phyloP scores from a whole-genome alignment of 2,113 vertebrate species.

The Chloropsis cyanopogon region DNA sequence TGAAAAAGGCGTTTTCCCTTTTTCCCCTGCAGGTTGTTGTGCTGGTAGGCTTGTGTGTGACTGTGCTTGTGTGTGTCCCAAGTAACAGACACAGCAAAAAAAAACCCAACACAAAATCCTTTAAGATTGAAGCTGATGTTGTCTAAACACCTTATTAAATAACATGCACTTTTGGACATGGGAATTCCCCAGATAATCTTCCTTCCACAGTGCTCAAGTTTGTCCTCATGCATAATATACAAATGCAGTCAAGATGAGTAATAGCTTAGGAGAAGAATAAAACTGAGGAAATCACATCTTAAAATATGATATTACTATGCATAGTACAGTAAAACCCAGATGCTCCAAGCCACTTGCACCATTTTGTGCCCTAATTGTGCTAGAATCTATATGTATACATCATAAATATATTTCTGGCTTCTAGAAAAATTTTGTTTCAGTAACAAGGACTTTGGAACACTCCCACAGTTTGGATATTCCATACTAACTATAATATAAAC shows the following conservation, averaged over 20 bases:
- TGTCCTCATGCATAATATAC: conserved; percentile 51
- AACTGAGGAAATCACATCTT: neutral
- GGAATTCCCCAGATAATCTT: neutral
- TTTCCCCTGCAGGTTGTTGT: neutral
- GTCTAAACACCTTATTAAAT: neutral
- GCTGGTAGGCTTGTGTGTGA: neutral
- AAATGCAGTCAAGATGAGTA: conserved; percentile 14
- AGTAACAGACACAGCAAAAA: neutral
- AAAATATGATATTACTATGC: neutral
- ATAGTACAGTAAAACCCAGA: neutral
- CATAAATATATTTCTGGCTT: neutral
- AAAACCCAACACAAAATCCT: neutral
- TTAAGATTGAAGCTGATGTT: neutral
- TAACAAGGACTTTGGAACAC: neutral
- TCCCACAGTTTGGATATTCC: neutral
- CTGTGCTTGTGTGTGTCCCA: neutral
- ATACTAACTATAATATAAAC: neutral
- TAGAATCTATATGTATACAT: neutral
- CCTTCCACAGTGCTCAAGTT: neutral
- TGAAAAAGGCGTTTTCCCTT: neutral
- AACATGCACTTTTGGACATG: neutral
- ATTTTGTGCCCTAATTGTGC: neutral
- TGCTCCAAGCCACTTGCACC: neutral
- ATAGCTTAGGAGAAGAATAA: conserved; percentile 11
- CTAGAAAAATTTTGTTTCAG: neutral